Base-by-base conservation (phyloP, 2,113 vertebrate species). In the Ovis canadensis region DNA sequence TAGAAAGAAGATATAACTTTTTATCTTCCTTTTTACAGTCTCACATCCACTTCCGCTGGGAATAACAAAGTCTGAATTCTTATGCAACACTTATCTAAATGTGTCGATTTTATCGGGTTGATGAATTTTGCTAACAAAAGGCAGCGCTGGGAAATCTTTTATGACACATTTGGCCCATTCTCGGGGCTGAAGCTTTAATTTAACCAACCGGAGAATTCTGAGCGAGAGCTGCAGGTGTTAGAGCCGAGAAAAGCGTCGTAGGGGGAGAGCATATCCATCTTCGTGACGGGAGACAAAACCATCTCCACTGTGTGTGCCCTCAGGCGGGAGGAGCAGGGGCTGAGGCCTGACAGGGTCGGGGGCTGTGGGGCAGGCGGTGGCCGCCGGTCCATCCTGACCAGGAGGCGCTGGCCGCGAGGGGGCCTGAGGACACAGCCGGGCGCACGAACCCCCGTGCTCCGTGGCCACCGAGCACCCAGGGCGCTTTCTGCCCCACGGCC, bases 31-130 rank as follows among this genome's bases (percentile, higher is more conserved):
- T 98, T 98, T 96, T 95, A 94, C 96, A 98, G 97, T 91, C 96
- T 98, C 95, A 98, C 48, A 95, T 33, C 85, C 96, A 64, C 90
- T 97, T 96, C 92, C 71, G 55, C 21, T 80, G 78, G 90, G 96
- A 97, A 94, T 98, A 98, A 93, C 97, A 62, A 96, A 97, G 95
- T 97, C 98, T 97, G 97, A 98, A 98, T 98, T 98, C 97, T 98
- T 97, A 98, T 85, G 98, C 97, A 97, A 97, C 95, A 95, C 92
- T 97, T 94, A 98, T 98, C 97, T 96, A 96, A 97, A 97, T 96
- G 95, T 98, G 98, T 98, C 98, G 97, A 98, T 98, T 97, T 97
- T 98, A 98, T 98, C 98, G n/a, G 96, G 94, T 98, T 97, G 97
- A 97, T 96, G 92, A 98, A 98, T 97, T 97, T 97, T 91, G 96